Evolutionary conservation across 2,113 vertebrate species (phyloP).

Genomic region (Siniperca chuatsi): DNA sequence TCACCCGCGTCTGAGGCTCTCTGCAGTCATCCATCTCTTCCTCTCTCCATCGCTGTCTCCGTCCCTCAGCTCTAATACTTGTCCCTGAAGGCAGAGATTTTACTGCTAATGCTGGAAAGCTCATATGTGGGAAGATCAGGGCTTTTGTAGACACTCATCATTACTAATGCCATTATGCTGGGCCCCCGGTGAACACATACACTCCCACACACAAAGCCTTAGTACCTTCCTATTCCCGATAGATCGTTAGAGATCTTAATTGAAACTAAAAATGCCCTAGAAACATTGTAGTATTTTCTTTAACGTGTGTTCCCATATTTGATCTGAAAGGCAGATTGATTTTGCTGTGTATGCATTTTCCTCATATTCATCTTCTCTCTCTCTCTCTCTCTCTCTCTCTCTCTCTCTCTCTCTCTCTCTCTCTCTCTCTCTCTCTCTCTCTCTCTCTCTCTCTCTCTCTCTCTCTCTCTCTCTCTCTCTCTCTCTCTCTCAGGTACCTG

Average conservation of each 20-base stretch:
- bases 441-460: neutral
- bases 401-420: neutral
- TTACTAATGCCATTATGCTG: slow-evolving; percentile 48
- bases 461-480: no score
- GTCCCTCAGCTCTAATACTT: slow-evolving; percentile 55
- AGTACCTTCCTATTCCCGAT: neutral
- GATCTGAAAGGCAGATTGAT: neutral
- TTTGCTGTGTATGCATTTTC: neutral
- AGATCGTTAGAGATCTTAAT: neutral
- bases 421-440: neutral
- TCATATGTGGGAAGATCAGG: slow-evolving; percentile 61
- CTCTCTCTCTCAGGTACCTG: slow-evolving; percentile 85
- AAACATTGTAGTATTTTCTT: neutral
- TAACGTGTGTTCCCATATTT: neutral
- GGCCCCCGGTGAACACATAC: slow-evolving; percentile 33
- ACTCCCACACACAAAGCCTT: neutral
- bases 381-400: neutral
- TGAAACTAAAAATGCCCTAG: neutral
- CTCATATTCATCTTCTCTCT: neutral
- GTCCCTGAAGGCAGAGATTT: slow-evolving; percentile 61
- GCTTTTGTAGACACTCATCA: slow-evolving; percentile 58
- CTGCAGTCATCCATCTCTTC: slow-evolving; percentile 67
- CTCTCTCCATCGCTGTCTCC: slow-evolving; percentile 34
- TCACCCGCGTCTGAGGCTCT: slow-evolving; percentile 40
- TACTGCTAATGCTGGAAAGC: slow-evolving; percentile 68